phyloP scores from a whole-genome alignment of 1,140 invertebrate genomes.

The Meloidogyne floridensis region DNA sequence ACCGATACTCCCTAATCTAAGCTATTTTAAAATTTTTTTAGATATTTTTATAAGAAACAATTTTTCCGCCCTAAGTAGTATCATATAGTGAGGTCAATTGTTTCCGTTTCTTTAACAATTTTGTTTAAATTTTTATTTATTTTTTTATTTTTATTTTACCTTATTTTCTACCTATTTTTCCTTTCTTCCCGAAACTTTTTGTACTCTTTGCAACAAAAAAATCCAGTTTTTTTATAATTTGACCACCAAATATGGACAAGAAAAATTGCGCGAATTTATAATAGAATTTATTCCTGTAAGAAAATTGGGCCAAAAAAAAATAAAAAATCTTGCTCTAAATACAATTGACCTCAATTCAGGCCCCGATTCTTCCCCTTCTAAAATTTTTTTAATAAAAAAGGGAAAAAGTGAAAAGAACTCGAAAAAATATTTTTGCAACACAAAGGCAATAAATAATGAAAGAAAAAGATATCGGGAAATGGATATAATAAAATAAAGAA shows the following conservation, averaged over 20 bases:
- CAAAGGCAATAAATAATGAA: not conserved
- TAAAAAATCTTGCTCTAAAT: not conserved
- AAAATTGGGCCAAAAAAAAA: not conserved
- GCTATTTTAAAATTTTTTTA: no score
- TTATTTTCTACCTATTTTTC: not conserved
- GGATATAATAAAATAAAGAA: not conserved
- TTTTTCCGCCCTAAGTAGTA: no score
- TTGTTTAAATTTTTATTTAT: no score
- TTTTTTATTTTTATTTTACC: no score
- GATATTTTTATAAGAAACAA: no score
- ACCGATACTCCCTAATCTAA: no score
- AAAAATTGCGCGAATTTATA: not conserved
- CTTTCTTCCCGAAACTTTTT: not conserved
- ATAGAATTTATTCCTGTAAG: not conserved
- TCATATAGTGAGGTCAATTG: no score
- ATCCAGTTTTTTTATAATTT: not conserved
- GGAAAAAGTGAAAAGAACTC: not conserved
- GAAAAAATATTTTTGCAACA: constrained; percentile 1
- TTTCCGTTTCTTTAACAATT: no score
- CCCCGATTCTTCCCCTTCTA: not conserved
- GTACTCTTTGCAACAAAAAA: not conserved
- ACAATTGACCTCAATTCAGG: constrained; percentile 2
- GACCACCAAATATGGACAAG: constrained; percentile 2
- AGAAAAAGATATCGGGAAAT: not conserved
- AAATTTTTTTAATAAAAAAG: not conserved